A percentile compares a stretch with the other conserved stretches of the same genome.
phyloP scores from a whole-genome alignment of 2,113 vertebrate species.

The Pyxicephalus adspersus region DNA sequence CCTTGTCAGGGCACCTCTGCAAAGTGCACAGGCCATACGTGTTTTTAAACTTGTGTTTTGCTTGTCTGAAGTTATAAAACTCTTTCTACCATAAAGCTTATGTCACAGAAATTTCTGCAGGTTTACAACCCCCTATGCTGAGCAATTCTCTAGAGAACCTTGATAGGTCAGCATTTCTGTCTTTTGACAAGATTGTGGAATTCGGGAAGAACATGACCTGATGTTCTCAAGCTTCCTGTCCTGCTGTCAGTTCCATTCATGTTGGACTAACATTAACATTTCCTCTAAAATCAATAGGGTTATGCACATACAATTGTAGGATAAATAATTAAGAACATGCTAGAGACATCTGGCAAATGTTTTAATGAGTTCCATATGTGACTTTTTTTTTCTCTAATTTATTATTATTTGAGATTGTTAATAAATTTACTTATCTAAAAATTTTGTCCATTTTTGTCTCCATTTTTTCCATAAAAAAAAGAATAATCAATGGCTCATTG shows the following conservation, averaged over 20 bases:
- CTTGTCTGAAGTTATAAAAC: too few relatives aligned
- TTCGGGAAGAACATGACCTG: slow-evolving; percentile 59
- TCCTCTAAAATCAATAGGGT: slow-evolving; percentile 66
- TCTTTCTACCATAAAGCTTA: too few relatives aligned
- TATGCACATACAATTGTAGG: slow-evolving; percentile 63
- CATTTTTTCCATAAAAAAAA: background rate
- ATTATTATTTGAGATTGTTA: background rate
- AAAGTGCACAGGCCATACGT: too few relatives aligned
- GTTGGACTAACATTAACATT: slow-evolving; percentile 60
- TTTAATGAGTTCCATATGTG: slow-evolving; percentile 1
- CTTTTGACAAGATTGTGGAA: background rate
- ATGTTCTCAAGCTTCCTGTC: slow-evolving; percentile 64
- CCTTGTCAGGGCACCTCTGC: too few relatives aligned
- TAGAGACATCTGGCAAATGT: slow-evolving; percentile 44
- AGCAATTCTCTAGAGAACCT: slow-evolving; percentile 56
- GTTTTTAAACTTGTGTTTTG: too few relatives aligned
- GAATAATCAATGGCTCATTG: slow-evolving; percentile 28
- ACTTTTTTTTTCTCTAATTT: background rate
- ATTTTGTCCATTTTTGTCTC: background rate
- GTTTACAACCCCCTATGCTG: background rate
- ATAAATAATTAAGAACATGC: slow-evolving; percentile 66
- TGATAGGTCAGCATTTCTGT: slow-evolving; percentile 55
- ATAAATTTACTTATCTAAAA: background rate
- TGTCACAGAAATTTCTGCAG: too few relatives aligned
- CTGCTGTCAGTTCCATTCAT: slow-evolving; percentile 63